These are phyloP conservation scores for Charanyca ferruginea DNA, from an alignment of 2,888 invertebrate species.

Conservation along the genomic window DNA sequence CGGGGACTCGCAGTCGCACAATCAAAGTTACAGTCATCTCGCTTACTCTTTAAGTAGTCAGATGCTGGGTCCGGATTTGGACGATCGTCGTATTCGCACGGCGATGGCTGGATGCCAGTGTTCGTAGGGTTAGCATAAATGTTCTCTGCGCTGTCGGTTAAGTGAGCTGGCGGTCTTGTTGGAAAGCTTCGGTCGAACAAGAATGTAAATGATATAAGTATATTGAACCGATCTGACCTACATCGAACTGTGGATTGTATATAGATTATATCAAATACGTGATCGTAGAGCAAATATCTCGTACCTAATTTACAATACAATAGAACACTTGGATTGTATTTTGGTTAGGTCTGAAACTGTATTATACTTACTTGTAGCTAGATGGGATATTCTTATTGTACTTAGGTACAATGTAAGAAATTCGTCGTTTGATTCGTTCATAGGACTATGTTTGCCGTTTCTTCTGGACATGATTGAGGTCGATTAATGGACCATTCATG, in stretches of 20 bases:
- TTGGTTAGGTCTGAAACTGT: conserved; percentile 37
- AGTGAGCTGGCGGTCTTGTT: conserved; percentile 81
- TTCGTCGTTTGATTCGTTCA: conserved; percentile 9
- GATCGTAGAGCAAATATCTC: conserved; percentile 52
- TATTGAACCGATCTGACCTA: conserved; percentile 72
- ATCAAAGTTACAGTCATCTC: conserved; percentile 86
- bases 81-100: conserved; percentile 80
- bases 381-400: conserved; percentile 35
- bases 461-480: neutral
- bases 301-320: conserved; percentile 63
- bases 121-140: conserved; percentile 85
- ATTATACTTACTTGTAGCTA: conserved; percentile 57
- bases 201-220: conserved; percentile 75
- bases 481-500: conserved; percentile 1
- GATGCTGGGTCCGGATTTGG: conserved; percentile 84
- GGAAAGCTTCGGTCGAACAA: conserved; percentile 82
- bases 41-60: conserved; percentile 83
- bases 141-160: conserved; percentile 68
- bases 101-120: conserved; percentile 87
- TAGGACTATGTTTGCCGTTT: neutral
- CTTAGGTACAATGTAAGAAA: conserved; percentile 13
- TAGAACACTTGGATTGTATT: conserved; percentile 38
- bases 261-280: conserved; percentile 67
- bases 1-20: conserved; percentile 79
- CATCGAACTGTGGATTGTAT: conserved; percentile 61